Conservation (phyloP, 2,797 vertebrate species). For the Oreortyx pictus region DNA sequence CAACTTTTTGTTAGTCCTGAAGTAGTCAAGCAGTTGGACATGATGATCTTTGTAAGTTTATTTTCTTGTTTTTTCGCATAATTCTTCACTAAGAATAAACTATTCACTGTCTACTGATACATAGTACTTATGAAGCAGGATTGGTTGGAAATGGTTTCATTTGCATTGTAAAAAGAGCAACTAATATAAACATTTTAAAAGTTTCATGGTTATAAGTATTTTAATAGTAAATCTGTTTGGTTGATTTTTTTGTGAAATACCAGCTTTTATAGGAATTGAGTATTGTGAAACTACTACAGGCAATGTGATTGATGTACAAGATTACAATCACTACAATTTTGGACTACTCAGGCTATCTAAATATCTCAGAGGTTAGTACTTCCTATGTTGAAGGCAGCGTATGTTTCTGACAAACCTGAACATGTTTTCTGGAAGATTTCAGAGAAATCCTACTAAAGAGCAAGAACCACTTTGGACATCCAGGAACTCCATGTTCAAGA, state of each 20-base stretch:
- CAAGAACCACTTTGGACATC: background rate
- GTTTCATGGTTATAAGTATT: background rate
- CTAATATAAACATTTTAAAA: background rate
- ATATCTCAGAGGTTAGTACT: background rate
- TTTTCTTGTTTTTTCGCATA: background rate
- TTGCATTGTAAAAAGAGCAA: background rate
- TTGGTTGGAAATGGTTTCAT: background rate
- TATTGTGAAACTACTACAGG: background rate
- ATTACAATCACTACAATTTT: background rate
- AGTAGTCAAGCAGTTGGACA: background rate
- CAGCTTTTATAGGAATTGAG: background rate
- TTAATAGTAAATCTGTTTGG: background rate
- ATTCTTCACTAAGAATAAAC: background rate
- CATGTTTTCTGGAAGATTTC: background rate
- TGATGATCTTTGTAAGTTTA: background rate
- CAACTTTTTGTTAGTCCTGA: background rate
- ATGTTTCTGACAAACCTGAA: background rate
- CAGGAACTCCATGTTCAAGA: background rate
- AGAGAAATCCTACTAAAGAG: background rate
- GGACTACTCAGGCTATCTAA: background rate
- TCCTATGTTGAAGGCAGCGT: background rate
- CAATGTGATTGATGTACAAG: background rate
- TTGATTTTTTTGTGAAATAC: background rate
- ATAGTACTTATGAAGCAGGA: background rate
- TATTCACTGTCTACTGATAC: background rate